A percentile compares a stretch with the other conserved stretches of the same genome.
These are phyloP conservation scores for Stegostoma tigrinum DNA, from an alignment of 2,113 vertebrate species.

Conservation along the genomic window DNA sequence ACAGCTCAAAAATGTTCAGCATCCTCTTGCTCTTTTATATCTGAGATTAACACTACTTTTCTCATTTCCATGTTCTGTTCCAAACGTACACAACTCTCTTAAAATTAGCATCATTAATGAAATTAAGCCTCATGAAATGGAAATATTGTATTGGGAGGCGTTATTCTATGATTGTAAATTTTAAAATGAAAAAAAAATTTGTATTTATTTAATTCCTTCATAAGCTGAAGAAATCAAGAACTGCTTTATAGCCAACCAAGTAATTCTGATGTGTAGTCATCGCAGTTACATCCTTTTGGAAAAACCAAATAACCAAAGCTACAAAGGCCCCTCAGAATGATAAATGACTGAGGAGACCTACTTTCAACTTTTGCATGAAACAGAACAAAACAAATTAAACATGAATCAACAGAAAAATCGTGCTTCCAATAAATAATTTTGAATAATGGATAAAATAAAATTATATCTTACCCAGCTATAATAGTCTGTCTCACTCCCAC, in stretches of 20 bases:
- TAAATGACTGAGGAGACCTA: too few species aligned
- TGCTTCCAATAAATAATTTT: too few species aligned
- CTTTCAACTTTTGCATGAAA: too few species aligned
- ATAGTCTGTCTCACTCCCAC: too few species aligned
- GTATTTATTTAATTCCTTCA: neutral
- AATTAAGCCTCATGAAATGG: too few species aligned
- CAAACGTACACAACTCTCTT: neutral
- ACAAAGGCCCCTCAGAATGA: too few species aligned
- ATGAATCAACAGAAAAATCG: too few species aligned
- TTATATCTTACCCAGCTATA: too few species aligned
- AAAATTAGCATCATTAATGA: neutral
- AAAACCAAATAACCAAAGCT: too few species aligned
- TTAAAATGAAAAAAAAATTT: neutral
- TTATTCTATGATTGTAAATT: neutral
- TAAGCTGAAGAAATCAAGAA: neutral
- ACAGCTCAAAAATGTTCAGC: neutral
- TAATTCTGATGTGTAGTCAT: neutral
- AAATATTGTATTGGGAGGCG: neutral
- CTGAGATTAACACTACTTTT: neutral
- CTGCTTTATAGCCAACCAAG: neutral
- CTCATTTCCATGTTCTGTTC: neutral
- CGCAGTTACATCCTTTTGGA: too few species aligned
- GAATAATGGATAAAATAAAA: too few species aligned
- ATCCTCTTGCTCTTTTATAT: neutral
- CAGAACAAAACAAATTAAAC: too few species aligned